phyloP scores from a whole-genome alignment of 2,888 invertebrate genomes.

The Mesopsocus fuscifrons region DNA sequence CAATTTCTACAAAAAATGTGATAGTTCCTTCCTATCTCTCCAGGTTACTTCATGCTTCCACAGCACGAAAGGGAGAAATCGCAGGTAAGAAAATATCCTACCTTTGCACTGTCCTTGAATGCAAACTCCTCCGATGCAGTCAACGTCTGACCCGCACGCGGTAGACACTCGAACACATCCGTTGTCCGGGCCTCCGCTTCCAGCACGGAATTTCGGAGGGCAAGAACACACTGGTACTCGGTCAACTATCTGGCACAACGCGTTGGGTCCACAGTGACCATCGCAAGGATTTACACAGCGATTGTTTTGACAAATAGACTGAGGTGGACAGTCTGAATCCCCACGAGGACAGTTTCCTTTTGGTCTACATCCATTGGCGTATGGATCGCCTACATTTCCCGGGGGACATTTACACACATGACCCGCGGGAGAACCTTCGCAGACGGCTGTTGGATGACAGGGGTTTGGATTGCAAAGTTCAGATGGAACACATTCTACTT shows the following conservation, averaged over 20 bases:
- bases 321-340: constrained; percentile 53
- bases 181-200: constrained; percentile 35
- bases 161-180: constrained; percentile 54
- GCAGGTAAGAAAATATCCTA: constrained; percentile 17
- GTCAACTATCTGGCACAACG: constrained; percentile 58
- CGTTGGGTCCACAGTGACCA: constrained; percentile 61
- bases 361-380: constrained; percentile 51
- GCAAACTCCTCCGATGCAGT: constrained; percentile 64
- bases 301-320: constrained; percentile 49
- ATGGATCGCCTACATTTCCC: constrained; percentile 58
- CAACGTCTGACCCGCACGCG: constrained; percentile 45
- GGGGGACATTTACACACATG: constrained; percentile 62
- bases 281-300: constrained; percentile 67
- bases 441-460: constrained; percentile 64
- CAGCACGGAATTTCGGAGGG: constrained; percentile 52
- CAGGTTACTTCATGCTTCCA: too few relatives aligned
- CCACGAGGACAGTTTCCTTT: constrained; percentile 56
- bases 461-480: constrained; percentile 58
- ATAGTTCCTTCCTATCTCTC: too few relatives aligned
- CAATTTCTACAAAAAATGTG: too few relatives aligned
- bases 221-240: constrained; percentile 64
- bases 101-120: constrained; percentile 63
- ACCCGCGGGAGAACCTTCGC: constrained; percentile 40
- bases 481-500: constrained; percentile 53
- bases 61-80: background rate